Evolutionary conservation across 2,113 vertebrate species (phyloP), one percentile per base, ranked within the genome.

Genomic region (Euleptes europaea): DNA sequence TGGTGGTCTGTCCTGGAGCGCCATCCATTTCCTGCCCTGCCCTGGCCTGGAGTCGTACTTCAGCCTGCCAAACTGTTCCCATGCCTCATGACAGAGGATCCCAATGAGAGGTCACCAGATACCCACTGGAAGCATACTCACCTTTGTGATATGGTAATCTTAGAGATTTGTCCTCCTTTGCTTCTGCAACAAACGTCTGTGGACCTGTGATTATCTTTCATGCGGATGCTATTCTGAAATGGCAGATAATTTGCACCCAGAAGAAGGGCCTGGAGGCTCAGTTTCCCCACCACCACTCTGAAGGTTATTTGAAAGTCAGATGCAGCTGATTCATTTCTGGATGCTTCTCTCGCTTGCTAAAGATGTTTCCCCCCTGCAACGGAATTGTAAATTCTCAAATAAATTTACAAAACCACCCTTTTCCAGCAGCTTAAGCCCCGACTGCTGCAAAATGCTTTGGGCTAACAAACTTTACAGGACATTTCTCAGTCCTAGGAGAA

Each of bases 161-260:
- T 69, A 17, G n/a, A 4, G 35, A 17, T 15, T 69, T 33, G 67
- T 69, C 40, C 84, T 92, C 91, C 88, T 94, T 90, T 87, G 75
- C 89, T 92, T 87, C 28, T 78, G 89, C 90, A 89, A 85, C 23
- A 60, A 88, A 77, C 85, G 88, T 13, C 89, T 74, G 86, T 47
- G 1, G 19, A 44, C 31, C 87, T 86, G 89, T n/a, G 26, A 35
- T 38, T 31, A 21, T 17, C 6, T 66, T 38, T 49, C 23, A 49
- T 28, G 3, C 35, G 7, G n/a, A 51, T 26, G 31, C n/a, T 44
- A 35, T 70, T 47, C 35, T 15, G 40, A 51, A 70, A 70, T 38
- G 33, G 47, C 44, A 14, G n/a, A 51, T 35, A 8, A 26, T 70
- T 70, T 70, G 21, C 44, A 28, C 44, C 44, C 3, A 19, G 31